phyloP scores from a whole-genome alignment of 2,888 invertebrate species.

The Halocaridina rubra region DNA sequence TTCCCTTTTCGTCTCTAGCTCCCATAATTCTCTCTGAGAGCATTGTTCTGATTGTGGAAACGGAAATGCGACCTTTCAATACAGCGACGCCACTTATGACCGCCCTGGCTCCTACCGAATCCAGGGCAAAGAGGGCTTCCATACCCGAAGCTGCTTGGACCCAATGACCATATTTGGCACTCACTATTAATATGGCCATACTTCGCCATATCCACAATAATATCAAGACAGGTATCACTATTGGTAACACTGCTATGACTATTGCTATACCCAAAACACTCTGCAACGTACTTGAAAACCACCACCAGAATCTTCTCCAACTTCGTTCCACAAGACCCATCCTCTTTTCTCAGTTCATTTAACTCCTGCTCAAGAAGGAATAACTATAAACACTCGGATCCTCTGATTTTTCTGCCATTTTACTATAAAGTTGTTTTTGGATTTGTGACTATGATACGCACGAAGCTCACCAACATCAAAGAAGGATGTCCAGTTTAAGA shows the following conservation, averaged over 20 bases:
- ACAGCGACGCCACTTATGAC: conserved; percentile 26
- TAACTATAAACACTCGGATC: no score
- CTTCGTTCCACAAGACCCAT: not conserved
- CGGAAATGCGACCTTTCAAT: conserved; percentile 6
- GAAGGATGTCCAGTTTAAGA: no score
- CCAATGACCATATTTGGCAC: not conserved
- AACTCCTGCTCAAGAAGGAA: no score
- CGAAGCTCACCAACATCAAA: no score
- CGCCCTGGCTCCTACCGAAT: conserved; percentile 34
- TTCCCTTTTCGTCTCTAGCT: conserved; percentile 1
- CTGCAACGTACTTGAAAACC: not conserved
- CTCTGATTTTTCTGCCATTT: no score
- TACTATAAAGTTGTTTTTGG: no score
- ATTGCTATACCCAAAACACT: not conserved
- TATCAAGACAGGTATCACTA: conserved; percentile 6
- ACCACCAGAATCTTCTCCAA: not conserved
- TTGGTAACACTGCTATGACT: not conserved
- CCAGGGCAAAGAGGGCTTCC: conserved; percentile 49
- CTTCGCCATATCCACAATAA: conserved; percentile 44
- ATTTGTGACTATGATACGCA: no score
- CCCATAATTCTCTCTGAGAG: conserved; percentile 10
- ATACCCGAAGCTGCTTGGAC: conserved; percentile 27
- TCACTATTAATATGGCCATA: conserved; percentile 9
- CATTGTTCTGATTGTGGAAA: not conserved
- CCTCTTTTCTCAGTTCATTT: no score